Conservation (phyloP, 2,888 invertebrate genomes). For the Helleia helle region DNA sequence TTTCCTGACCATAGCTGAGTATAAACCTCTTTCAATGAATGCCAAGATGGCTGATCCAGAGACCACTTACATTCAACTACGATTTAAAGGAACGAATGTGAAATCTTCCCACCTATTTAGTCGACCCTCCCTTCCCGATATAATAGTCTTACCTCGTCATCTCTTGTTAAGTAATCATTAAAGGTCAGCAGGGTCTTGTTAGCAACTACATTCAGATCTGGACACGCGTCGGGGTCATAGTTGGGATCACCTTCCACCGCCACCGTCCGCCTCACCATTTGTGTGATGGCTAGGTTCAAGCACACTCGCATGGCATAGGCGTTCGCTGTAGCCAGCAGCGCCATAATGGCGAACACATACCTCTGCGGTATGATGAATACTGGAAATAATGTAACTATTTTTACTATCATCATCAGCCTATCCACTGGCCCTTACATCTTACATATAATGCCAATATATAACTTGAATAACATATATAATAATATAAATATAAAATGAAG, state of each 20-base stretch:
- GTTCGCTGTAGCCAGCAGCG: slow-evolving; percentile 80
- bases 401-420: no score
- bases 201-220: slow-evolving; percentile 25
- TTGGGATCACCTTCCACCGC: slow-evolving; percentile 34
- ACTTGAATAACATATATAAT: no score
- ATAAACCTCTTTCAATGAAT: no score
- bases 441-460: no score
- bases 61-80: no score
- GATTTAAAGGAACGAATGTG: no score
- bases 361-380: slow-evolving; percentile 79
- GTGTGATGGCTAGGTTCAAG: slow-evolving; percentile 81
- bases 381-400: slow-evolving; percentile 33
- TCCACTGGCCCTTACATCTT: no score
- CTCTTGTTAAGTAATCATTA: slow-evolving; percentile 15
- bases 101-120: no score
- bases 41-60: no score
- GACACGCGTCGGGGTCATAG: slow-evolving; percentile 48
- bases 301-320: slow-evolving; percentile 85
- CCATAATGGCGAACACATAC: slow-evolving; percentile 83
- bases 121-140: no score
- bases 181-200: slow-evolving; percentile 23
- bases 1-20: no score
- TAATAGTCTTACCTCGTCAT: slow-evolving; percentile 4
- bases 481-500: no score
- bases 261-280: slow-evolving; percentile 69